Conservation (phyloP, 2,888 invertebrate species). For the Diloba caeruleocephala region DNA sequence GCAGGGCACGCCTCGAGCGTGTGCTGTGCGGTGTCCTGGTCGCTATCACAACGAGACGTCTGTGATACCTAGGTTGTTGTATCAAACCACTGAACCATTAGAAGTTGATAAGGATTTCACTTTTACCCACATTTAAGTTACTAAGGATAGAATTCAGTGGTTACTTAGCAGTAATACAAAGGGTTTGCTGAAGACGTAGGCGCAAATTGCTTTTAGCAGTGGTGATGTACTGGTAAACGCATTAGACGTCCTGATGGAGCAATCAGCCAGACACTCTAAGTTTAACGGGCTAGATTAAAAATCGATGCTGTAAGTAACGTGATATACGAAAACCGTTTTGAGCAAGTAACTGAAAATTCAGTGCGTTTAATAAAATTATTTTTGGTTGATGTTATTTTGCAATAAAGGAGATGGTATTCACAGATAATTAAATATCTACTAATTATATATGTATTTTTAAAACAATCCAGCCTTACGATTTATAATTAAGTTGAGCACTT, state of each 20-base stretch:
- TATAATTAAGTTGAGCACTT: too few relatives aligned
- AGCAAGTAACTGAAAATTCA: conserved; percentile 16
- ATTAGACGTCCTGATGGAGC: conserved; percentile 75
- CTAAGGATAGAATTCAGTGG: conserved; percentile 21
- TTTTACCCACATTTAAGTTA: conserved; percentile 1
- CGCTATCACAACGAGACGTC: too few relatives aligned
- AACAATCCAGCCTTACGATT: too few relatives aligned
- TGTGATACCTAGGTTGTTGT: too few relatives aligned
- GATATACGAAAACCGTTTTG: conserved; percentile 32
- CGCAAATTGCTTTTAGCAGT: conserved; percentile 76
- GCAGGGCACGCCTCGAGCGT: too few relatives aligned
- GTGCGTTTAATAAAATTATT: conserved; percentile 5
- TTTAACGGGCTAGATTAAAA: conserved; percentile 77
- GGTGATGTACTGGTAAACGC: conserved; percentile 72
- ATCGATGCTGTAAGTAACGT: conserved; percentile 65
- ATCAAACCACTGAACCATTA: too few relatives aligned
- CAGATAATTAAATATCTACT: neutral
- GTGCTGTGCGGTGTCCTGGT: too few relatives aligned
- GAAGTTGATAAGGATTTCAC: neutral
- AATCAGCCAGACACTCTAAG: conserved; percentile 75
- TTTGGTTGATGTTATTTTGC: neutral
- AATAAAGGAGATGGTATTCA: too few relatives aligned
- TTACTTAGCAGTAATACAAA: conserved; percentile 56
- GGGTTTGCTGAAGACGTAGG: conserved; percentile 63
- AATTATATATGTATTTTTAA: too few relatives aligned